Base-by-base conservation (phyloP, 2,888 invertebrate species). In the Patella caerulea region DNA sequence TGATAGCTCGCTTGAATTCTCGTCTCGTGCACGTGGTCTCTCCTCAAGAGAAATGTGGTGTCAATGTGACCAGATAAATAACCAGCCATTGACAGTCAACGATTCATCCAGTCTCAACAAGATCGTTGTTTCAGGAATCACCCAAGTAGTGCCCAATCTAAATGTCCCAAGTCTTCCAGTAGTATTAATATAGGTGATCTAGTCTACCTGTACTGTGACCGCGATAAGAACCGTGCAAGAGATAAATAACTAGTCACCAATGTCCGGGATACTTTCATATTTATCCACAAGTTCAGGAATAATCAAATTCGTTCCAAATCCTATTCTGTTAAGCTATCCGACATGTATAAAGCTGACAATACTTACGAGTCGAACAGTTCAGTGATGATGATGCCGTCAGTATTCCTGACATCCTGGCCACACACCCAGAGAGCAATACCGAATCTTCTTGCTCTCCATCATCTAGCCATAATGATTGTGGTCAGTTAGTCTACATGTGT, bases 61-160 rank as follows among this genome's bases (percentile, higher is more conserved):
- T n/a, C n/a, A n/a, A n/a, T n/a, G n/a, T n/a, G n/a, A n/a, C n/a
- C n/a, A n/a, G n/a, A n/a, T n/a, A n/a, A n/a, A n/a, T n/a, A n/a
- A n/a, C n/a, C n/a, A n/a, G n/a, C n/a, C n/a, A n/a, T n/a, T n/a
- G n/a, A n/a, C n/a, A n/a, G n/a, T n/a, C n/a, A n/a, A n/a, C n/a
- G n/a, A n/a, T n/a, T n/a, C n/a, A n/a, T n/a, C n/a, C n/a, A n/a
- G n/a, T n/a, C n/a, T n/a, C n/a, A n/a, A n/a, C 84, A 74, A 86
- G 84, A 72, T 83, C 5, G 7, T 17, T 11, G 59, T 59, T 17
- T n/a, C 11, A 59, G 9, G 4, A 59, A 59, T 19, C 11, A 14
- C 14, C 59, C 59, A 5, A 11, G 19, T 19, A 14, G 15, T 59
- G n/a, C 4, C 17, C 11, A 1, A 5, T n/a, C n/a, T 59, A n/a